Evolutionary conservation across 2,113 vertebrate species (phyloP).

Genomic region (Damaliscus lunatus): DNA sequence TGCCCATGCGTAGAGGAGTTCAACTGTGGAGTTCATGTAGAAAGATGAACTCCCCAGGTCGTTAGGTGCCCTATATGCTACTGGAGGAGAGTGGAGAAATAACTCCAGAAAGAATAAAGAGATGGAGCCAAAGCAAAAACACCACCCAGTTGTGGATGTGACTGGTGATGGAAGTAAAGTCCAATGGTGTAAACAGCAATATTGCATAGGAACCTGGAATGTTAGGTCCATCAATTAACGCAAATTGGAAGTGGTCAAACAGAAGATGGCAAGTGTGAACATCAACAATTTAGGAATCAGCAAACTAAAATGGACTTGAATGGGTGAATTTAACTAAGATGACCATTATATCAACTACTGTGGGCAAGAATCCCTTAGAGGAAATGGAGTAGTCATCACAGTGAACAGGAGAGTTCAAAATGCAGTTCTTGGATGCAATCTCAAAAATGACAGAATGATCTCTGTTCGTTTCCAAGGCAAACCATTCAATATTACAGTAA

Average conservation of each 20-base stretch:
- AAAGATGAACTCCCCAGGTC: background rate
- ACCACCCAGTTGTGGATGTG: background rate
- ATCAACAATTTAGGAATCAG: background rate
- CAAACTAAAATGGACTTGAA: background rate
- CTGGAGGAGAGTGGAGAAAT: background rate
- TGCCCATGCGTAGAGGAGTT: background rate
- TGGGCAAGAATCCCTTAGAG: background rate
- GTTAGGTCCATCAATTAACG: background rate
- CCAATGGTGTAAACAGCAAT: background rate
- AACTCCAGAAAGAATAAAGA: background rate
- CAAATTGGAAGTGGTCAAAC: background rate
- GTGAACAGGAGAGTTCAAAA: background rate
- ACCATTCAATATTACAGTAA: background rate
- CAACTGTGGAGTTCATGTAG: background rate
- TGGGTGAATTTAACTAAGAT: background rate
- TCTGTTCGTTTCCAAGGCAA: background rate
- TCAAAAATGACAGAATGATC: background rate
- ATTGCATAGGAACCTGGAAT: background rate
- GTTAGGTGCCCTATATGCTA: background rate
- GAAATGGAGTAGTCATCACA: background rate
- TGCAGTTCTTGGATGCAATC: background rate
- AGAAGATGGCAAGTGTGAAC: background rate
- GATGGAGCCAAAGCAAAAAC: background rate
- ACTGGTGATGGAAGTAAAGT: background rate
- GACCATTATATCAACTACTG: background rate